These are phyloP conservation scores for Cantharis rustica DNA, from an alignment of 2,888 invertebrate species.

Conservation along the genomic window DNA sequence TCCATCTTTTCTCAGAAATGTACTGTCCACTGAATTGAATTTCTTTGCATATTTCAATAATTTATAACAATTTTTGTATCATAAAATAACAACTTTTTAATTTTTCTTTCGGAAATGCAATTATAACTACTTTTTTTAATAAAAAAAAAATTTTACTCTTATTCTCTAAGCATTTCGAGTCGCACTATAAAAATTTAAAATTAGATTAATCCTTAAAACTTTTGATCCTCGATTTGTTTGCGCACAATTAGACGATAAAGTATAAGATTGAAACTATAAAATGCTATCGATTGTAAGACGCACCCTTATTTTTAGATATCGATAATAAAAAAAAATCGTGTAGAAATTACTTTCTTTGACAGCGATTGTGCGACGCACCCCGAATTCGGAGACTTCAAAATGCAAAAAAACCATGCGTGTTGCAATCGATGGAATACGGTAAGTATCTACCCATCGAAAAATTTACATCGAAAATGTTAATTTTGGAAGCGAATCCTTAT, in stretches of 20 bases:
- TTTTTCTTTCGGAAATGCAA: neutral
- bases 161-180: no score
- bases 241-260: no score
- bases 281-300: no score
- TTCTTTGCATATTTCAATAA: conserved; percentile 31
- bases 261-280: no score
- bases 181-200: neutral
- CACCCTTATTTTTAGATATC: no score
- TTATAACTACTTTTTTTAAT: neutral
- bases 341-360: no score
- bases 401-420: neutral
- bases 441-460: neutral
- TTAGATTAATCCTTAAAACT: neutral
- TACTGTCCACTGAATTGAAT: conserved; percentile 19
- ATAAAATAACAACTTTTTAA: neutral
- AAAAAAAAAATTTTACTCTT: neutral
- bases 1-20: conserved; percentile 16
- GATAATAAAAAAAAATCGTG: no score
- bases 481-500: neutral
- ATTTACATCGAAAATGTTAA: neutral
- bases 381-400: neutral
- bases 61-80: conserved; percentile 25
- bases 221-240: neutral
- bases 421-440: neutral
- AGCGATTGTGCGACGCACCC: neutral